These are phyloP conservation scores for Fulica atra DNA, from an alignment of 2,113 vertebrate genomes.

Conservation along the genomic window DNA sequence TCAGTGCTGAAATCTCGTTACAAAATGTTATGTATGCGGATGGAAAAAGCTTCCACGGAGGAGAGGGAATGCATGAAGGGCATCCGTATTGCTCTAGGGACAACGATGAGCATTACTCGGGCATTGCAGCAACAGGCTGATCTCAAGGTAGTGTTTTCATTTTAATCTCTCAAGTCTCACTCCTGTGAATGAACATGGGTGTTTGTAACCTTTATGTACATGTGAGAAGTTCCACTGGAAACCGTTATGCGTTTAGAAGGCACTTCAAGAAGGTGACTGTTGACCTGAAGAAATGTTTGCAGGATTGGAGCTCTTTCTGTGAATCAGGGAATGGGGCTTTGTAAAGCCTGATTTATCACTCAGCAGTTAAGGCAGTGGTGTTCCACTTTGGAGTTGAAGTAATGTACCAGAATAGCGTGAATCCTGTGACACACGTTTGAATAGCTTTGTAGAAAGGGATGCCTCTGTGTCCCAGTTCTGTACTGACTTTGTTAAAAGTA, in stretches of 20 bases:
- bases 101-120: conserved; percentile 73
- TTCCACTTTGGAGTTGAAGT: not conserved
- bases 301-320: not conserved
- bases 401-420: too few relatives aligned
- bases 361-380: not conserved
- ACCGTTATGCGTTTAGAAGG: fast-evolving
- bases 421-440: fast-evolving
- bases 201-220: not conserved
- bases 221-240: not conserved
- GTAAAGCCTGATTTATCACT: not conserved
- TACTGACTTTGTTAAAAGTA: not conserved
- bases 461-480: not conserved
- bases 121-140: conserved; percentile 73
- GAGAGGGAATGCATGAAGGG: conserved; percentile 81
- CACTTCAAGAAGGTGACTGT: not conserved
- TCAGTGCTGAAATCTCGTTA: conserved; percentile 82
- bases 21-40: conserved; percentile 71
- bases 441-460: not conserved
- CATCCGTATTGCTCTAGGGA: conserved; percentile 77
- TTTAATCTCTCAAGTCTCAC: not conserved
- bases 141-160: conserved; percentile 76
- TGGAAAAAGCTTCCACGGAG: conserved; percentile 76
- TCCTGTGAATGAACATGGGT: fast-evolving
- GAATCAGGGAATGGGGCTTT: not conserved
- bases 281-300: not conserved